Evolutionary conservation across 2,888 invertebrate genomes (phyloP).

Genomic region (Marronus borbonicus): DNA sequence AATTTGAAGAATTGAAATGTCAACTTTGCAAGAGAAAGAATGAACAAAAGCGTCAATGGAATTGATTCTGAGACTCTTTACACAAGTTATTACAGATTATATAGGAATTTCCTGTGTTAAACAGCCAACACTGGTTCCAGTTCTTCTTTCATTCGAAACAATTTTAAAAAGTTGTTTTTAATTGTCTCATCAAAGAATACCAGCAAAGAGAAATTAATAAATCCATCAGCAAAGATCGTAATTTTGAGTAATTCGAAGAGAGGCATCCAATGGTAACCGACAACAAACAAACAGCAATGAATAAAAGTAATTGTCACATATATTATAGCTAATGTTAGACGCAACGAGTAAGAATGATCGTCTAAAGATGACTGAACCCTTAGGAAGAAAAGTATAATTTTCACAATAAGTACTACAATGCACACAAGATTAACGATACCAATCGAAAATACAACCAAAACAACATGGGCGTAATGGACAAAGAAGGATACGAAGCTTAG

Average conservation of each 20-base stretch:
- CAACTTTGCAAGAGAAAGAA: too few relatives aligned
- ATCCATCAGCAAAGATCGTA: constrained; percentile 28
- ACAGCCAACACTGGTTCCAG: background rate
- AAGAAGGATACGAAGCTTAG: constrained; percentile 26
- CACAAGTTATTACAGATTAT: too few relatives aligned
- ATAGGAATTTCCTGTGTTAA: background rate
- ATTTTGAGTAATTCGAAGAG: constrained; percentile 20
- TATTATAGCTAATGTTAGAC: constrained; percentile 3
- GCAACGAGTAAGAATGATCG: constrained; percentile 3
- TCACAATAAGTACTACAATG: constrained; percentile 12
- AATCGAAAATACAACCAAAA: constrained; percentile 10
- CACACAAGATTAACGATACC: constrained; percentile 25
- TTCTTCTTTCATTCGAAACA: background rate
- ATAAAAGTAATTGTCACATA: constrained; percentile 7
- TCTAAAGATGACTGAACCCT: background rate
- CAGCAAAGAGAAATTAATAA: constrained; percentile 12
- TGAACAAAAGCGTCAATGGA: too few relatives aligned
- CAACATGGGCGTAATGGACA: constrained; percentile 23
- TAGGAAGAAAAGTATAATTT: constrained; percentile 1
- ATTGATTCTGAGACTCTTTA: too few relatives aligned
- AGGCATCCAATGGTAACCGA: constrained; percentile 19
- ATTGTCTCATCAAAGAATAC: constrained; percentile 12
- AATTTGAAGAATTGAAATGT: too few relatives aligned
- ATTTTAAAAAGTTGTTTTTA: background rate
- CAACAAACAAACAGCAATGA: constrained; percentile 23